These are phyloP conservation scores for Agriotes lineatus DNA, from an alignment of 2,888 invertebrate species.

Conservation along the genomic window DNA sequence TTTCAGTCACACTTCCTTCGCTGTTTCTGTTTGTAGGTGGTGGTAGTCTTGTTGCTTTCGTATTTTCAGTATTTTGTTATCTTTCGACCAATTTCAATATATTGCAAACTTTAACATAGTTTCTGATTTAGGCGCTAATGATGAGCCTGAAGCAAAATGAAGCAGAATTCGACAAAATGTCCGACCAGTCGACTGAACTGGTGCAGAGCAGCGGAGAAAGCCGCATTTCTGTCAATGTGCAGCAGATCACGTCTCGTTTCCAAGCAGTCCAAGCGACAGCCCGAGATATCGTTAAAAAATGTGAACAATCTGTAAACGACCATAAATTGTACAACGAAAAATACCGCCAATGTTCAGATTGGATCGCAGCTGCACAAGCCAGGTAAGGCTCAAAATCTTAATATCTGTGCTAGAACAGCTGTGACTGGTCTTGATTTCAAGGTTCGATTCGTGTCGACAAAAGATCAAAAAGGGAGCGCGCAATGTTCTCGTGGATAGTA, in stretches of 20 bases:
- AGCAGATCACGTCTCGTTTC: constrained; percentile 90
- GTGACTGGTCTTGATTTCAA: no score
- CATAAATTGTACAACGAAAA: constrained; percentile 85
- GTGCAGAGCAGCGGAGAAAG: constrained; percentile 89
- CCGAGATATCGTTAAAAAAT: constrained; percentile 91
- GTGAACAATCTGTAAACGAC: constrained; percentile 88
- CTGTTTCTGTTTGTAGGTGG: constrained; percentile 25
- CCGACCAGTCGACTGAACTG: constrained; percentile 87
- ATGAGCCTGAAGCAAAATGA: constrained; percentile 86
- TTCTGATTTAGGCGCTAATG: constrained; percentile 75
- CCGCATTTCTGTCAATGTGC: constrained; percentile 87
- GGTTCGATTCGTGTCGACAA: constrained; percentile 77
- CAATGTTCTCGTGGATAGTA: constrained; percentile 77
- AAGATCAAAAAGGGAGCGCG: constrained; percentile 74
- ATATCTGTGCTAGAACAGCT: no score
- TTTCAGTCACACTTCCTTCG: constrained; percentile 6
- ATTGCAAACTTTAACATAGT: neutral
- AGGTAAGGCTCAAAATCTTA: no score
- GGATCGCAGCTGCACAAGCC: constrained; percentile 81
- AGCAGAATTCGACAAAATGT: constrained; percentile 87
- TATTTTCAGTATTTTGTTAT: no score
- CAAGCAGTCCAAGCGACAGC: constrained; percentile 90
- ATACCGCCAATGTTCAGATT: constrained; percentile 85
- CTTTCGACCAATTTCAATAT: no score
- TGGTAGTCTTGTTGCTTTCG: constrained; percentile 29